Base-by-base conservation (phyloP, 2,797 vertebrate species). In the Trachops cirrhosus region DNA sequence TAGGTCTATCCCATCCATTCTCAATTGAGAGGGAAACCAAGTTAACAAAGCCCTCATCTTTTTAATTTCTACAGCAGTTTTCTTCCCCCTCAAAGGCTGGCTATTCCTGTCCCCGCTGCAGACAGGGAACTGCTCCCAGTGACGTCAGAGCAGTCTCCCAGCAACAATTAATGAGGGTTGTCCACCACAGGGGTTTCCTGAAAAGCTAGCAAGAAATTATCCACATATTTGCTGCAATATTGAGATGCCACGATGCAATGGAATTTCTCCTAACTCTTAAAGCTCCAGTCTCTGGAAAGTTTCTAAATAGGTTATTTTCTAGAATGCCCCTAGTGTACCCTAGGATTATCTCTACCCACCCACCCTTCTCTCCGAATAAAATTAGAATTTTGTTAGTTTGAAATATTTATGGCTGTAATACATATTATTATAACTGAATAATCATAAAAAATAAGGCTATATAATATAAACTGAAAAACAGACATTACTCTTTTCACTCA, bases 181-280 rank as follows among this genome's bases (percentile, higher is more conserved):
- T 98, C 99, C 98, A 98, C 98, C 98, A 98, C 97, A 96, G 98
- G 98, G 98, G 98, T 99, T 99, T 99, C 98, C 99, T 98, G 98
- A 98, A 99, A 98, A 98, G 98, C 97, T 90, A 97, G 97, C 97
- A 95, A 98, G 97, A 97, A 98, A 98, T 97, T 93, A 98, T 96
- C 97, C 98, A 98, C 93, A 97, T 98, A 75, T 97, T 96, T 98
- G 85, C 93, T 84, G 89, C 96, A 97, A 97, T 82, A 94, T 95
- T 95, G 96, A 97, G 95, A 98, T 94, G 93, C 93, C 97, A 84
- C 6, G 91, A 97, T 5, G 57, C 70, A 6, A n/a, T 64, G 91
- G 97, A 96, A 90, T 90, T 91, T 41, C 96, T 97, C 67, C 97
- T 98, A 98, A 98, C 96, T 91, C 97, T 94, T 95, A 64, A 3